Evolutionary conservation across 2,888 invertebrate genomes (phyloP).

Genomic region (Dendrolimus houi): DNA sequence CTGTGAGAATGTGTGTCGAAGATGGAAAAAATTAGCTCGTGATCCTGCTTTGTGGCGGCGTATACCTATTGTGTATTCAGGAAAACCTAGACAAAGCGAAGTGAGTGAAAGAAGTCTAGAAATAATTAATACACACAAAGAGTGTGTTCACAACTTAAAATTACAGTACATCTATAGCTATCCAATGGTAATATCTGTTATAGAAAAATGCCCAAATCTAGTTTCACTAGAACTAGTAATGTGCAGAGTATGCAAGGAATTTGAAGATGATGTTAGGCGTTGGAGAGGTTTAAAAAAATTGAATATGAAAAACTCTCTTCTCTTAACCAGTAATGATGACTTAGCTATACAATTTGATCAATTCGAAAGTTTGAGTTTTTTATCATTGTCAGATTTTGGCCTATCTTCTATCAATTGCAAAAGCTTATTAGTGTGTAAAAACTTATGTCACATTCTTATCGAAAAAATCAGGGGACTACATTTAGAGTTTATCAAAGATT

Average conservation of each 20-base stretch:
- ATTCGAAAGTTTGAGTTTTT: constrained; percentile 42
- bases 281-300: constrained; percentile 53
- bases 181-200: constrained; percentile 37
- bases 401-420: constrained; percentile 45
- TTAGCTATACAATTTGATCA: constrained; percentile 43
- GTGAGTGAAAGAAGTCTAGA: constrained; percentile 39
- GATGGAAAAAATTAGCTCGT: constrained; percentile 48
- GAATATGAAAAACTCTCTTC: constrained; percentile 54
- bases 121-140: constrained; percentile 43
- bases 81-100: constrained; percentile 49
- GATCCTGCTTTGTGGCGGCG: constrained; percentile 49
- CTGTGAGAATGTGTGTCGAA: constrained; percentile 50
- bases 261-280: constrained; percentile 40
- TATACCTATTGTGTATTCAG: constrained; percentile 48
- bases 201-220: constrained; percentile 46
- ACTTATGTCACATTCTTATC: constrained; percentile 54
- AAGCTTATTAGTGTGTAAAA: constrained; percentile 40
- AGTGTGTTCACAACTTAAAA: constrained; percentile 43
- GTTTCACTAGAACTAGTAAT: constrained; percentile 55
- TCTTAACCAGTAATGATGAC: constrained; percentile 31
- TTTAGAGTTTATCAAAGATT: constrained; percentile 38
- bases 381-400: constrained; percentile 60
- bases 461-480: constrained; percentile 56
- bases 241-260: constrained; percentile 52
- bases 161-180: constrained; percentile 58